Evolutionary conservation across 2,113 vertebrate genomes (phyloP), one percentile per base, ranked within the genome.

Genomic region (Elaphurus davidianus): DNA sequence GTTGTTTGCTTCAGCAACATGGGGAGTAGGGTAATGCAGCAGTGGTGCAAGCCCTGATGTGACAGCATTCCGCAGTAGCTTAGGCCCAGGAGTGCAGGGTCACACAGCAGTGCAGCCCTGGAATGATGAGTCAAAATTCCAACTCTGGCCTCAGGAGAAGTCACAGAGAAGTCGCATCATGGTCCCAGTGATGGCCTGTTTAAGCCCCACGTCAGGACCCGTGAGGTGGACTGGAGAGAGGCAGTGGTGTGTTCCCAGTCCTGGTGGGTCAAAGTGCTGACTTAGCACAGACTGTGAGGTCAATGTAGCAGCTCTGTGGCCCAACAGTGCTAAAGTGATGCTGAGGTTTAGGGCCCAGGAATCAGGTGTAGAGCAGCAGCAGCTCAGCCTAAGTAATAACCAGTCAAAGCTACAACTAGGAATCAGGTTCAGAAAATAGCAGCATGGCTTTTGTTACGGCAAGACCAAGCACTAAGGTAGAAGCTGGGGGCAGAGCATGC

Each of bases 61-160:
- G n/a, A 40, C 67, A 71, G n/a, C 23, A 7, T 40, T 6, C n/a
- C 1, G 0, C 67, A 40, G 67, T 12, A 6, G 19, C 10, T 71
- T 23, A 71, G 67, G 67, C 9, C 67, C 19, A 71, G 67, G n/a
- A 40, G n/a, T 15, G 7, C n/a, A 12, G 19, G 1, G n/a, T 23
- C 67, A 21, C 12, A 23, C 3, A 40, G 67, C n/a, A 40, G n/a
- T 23, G 12, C 19, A 71, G 67, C n/a, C 67, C 23, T 36, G 67
- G 67, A 40, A 71, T 12, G 67, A 6, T 12, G 67, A 40, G 67
- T 71, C 67, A 23, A 40, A 12, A 12, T 40, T 40, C n/a, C 67
- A 71, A 40, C 19, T 71, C n/a, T 12, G n/a, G n/a, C n/a, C n/a
- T 36, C n/a, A 36, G 64, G 64, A 71, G 67, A 71, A 71, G 71